Evolutionary conservation across 2,888 invertebrate genomes (phyloP), one percentile per base, ranked within the genome.

Genomic region (Diploptera punctata): DNA sequence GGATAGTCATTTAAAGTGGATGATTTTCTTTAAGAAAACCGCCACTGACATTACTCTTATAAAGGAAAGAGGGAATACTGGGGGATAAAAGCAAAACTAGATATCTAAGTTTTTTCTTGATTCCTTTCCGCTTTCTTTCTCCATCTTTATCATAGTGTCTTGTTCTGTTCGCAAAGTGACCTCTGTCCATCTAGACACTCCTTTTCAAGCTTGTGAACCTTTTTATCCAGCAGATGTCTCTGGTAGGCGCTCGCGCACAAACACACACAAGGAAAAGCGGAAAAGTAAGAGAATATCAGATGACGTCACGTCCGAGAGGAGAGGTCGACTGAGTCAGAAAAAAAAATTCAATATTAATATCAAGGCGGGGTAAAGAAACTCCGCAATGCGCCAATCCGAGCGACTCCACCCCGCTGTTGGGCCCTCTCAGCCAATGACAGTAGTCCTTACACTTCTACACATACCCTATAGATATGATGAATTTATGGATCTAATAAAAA

Each of bases 401-500:
- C 79, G 82, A 82, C 85, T 79, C 78, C 76, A 77, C 61, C 70
- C 31, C 52, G 67, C 67, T 60, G 13, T 47, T 69, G 67, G 72
- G 72, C 44, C 71, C 71, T 70, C 73, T 72, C 75, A 62, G 61
- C 76, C 76, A 76, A 76, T 76, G 73, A 74, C 73, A 71, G 65
- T 70, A 69, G 72, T 70, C 75, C 69, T 74, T 71, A 70, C 72
- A 74, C 57, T 68, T 72, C 60, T n/a, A n/a, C n/a, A 44, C 62
- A 67, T 65, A 72, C 71, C 31, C 65, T 75, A 75, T 75, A 74
- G 89, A 89, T 89, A 89, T 89, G 89, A 89, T 89, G 89, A 89
- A 92, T 91, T 91, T 92, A 92, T 91, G 91, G 90, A 91, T 90
- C 90, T 91, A 91, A 91, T 90, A 89, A 89, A 88, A 88, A 85